Evolutionary conservation across 2,113 vertebrate genomes (phyloP).

Genomic region (Pelvicachromis taeniatus): DNA sequence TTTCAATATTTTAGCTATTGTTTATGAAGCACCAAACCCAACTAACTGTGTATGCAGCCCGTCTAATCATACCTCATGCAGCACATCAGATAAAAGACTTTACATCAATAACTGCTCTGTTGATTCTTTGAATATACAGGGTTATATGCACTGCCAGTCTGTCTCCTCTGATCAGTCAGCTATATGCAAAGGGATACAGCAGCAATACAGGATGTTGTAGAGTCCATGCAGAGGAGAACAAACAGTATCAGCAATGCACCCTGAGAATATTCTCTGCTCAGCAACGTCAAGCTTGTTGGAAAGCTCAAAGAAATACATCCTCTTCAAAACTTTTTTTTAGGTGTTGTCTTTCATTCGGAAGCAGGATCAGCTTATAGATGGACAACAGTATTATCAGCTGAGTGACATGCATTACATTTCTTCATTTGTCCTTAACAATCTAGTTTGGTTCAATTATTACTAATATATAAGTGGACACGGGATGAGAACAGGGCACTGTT

Average conservation of each 20-base stretch:
- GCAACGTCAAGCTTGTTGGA: background rate
- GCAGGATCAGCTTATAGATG: background rate
- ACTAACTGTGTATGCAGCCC: background rate
- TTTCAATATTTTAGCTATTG: background rate
- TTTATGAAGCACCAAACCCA: background rate
- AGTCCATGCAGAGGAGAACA: conserved; percentile 40
- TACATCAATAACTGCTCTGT: conserved; percentile 9
- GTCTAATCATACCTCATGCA: conserved; percentile 4
- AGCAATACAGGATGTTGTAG: conserved; percentile 14
- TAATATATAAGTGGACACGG: background rate
- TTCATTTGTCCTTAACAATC: background rate
- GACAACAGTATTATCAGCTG: background rate
- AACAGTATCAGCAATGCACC: conserved; percentile 18
- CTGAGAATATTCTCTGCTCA: conserved; percentile 18
- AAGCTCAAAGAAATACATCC: background rate
- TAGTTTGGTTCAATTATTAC: background rate
- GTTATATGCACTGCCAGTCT: background rate
- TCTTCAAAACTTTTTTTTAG: background rate
- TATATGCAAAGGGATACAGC: conserved; percentile 24
- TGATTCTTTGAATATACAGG: conserved; percentile 27
- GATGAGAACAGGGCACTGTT: background rate
- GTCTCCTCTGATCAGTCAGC: conserved; percentile 48
- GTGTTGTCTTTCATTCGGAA: background rate
- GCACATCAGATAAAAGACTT: conserved; percentile 31
- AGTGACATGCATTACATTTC: background rate